Evolutionary conservation across 64 coral and sea anemone species (phyloP).

Genomic region (Actinia equina): DNA sequence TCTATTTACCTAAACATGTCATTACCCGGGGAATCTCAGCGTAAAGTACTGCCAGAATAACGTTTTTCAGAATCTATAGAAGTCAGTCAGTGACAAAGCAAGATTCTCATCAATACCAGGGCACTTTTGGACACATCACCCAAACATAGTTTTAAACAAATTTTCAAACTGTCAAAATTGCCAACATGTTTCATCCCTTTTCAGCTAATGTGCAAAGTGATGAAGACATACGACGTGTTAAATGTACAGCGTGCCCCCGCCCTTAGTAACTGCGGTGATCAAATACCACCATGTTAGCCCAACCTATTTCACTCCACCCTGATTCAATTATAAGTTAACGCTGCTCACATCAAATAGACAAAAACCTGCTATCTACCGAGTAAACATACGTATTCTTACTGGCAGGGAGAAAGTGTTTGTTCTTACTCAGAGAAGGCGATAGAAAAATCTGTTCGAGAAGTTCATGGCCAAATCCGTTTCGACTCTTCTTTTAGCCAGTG

Average conservation of each 20-base stretch:
- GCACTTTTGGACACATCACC: too few species aligned
- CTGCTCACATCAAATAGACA: neutral
- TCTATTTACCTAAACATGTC: too few species aligned
- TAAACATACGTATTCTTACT: neutral
- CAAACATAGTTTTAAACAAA: too few species aligned
- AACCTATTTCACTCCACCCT: conserved; percentile 4
- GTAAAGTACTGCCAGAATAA: too few species aligned
- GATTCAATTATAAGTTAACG: neutral
- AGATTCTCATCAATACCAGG: too few species aligned
- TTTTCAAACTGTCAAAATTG: too few species aligned
- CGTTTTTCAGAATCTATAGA: too few species aligned
- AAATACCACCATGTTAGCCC: neutral
- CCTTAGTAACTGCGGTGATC: conserved; percentile 1
- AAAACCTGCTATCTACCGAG: neutral
- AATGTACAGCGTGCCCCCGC: neutral
- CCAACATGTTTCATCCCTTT: too few species aligned
- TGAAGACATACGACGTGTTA: neutral
- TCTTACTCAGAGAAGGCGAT: neutral
- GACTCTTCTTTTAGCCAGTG: neutral
- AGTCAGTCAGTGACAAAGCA: too few species aligned
- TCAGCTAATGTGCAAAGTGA: too few species aligned
- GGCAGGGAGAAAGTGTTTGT: neutral
- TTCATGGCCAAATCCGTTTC: neutral
- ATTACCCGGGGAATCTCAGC: too few species aligned
- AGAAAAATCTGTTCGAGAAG: neutral